These are phyloP conservation scores for Shargacucullia verbasci DNA, from an alignment of 2,888 invertebrate genomes.

Conservation along the genomic window DNA sequence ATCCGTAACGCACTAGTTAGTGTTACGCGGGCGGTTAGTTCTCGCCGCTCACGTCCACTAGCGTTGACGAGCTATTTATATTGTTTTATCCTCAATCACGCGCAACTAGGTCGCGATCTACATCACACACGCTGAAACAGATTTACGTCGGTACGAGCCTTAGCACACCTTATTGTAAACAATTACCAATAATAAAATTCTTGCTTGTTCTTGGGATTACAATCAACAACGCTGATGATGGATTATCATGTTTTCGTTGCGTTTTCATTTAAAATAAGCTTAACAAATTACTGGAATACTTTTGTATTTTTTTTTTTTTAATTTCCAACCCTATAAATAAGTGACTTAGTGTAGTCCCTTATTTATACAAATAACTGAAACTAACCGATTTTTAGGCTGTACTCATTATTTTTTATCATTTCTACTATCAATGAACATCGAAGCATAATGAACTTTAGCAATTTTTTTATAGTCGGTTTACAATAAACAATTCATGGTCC, in stretches of 20 bases:
- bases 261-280: too few species aligned
- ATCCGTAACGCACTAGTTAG: constrained; percentile 62
- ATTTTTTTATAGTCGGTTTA: constrained; percentile 1
- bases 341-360: too few species aligned
- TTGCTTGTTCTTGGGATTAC: constrained; percentile 58
- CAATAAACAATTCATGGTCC: constrained; percentile 21
- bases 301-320: too few species aligned
- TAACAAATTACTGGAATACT: too few species aligned
- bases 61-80: constrained; percentile 87
- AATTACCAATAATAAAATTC: constrained; percentile 56
- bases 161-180: constrained; percentile 72
- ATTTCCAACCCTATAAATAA: too few species aligned
- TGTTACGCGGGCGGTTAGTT: constrained; percentile 63
- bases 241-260: too few species aligned
- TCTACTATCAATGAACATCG: too few species aligned
- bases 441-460: neutral
- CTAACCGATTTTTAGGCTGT: too few species aligned
- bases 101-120: constrained; percentile 87
- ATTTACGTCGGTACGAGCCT: constrained; percentile 68
- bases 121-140: constrained; percentile 80
- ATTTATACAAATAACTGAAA: too few species aligned
- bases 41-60: constrained; percentile 72
- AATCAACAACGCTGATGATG: constrained; percentile 14
- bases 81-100: constrained; percentile 88
- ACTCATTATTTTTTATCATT: too few species aligned